These are phyloP conservation scores for Cephonodes hylas DNA, from an alignment of 2,888 invertebrate genomes.

Conservation along the genomic window DNA sequence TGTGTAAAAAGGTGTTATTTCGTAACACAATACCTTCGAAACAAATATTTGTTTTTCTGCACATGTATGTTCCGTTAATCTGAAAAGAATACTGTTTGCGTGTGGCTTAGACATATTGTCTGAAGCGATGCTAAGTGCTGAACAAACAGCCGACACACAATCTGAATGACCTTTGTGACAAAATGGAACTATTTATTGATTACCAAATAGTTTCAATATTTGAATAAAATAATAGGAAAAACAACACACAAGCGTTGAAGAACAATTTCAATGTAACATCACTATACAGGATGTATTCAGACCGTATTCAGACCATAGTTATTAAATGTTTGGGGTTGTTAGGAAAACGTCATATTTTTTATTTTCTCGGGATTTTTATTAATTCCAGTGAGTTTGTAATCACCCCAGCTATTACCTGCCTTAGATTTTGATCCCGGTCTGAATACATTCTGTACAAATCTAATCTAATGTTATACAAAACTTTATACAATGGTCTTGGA, in stretches of 20 bases:
- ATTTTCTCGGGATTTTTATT: no score
- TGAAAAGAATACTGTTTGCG: slow-evolving; percentile 45
- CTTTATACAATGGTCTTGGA: no score
- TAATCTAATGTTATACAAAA: no score
- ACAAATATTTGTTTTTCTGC: no score
- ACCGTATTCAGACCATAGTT: no score
- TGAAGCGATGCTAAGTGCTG: slow-evolving; percentile 26
- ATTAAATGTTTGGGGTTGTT: no score
- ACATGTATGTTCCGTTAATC: slow-evolving; percentile 42
- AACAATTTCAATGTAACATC: background rate
- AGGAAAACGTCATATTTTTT: no score
- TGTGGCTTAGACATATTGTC: slow-evolving; percentile 29
- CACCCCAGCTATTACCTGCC: no score
- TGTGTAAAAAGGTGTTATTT: slow-evolving; percentile 51
- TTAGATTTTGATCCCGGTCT: no score
- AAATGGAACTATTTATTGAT: background rate
- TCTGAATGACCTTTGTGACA: slow-evolving; percentile 1
- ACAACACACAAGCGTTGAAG: background rate
- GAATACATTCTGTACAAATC: no score
- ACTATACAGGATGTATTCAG: no score
- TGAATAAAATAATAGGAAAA: background rate
- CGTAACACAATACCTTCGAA: slow-evolving; percentile 42
- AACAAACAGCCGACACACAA: slow-evolving; percentile 17
- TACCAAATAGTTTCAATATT: background rate
- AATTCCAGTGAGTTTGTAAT: no score